Evolutionary conservation across 2,888 invertebrate species (phyloP), one percentile per base, ranked within the genome.

Genomic region (Clanis bilineata): DNA sequence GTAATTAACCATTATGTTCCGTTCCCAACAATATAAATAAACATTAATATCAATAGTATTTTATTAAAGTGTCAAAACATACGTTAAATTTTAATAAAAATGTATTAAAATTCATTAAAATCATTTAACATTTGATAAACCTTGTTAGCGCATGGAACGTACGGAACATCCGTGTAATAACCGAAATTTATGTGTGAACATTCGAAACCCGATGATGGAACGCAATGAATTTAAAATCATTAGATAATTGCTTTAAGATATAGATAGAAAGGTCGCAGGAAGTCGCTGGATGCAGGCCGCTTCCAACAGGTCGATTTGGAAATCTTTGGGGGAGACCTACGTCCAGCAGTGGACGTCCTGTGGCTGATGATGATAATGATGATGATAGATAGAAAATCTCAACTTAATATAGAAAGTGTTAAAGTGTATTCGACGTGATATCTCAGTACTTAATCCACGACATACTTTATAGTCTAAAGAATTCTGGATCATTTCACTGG

Each of bases 41-140:
- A 28, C 51, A 28, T 51, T 32, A 32, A 51, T 47, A 21, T 32
- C 4, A 32, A 51, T 10, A 51, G 32, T 51, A 51, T 32, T 51
- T 51, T 51, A 32, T 32, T 28, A 18, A 10, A 32, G 51, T 32
- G 51, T 51, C 51, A 51, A 51, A 32, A 28, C 51, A 32, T 28
- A 10, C 51, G 28, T 51, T 18, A 18, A 51, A 51, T 32, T 51
- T 51, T 51, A 28, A 51, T 51, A 18, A 51, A 32, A 51, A 18
- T 18, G 10, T 51, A 32, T 51, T 51, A 10, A 51, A 51, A 32
- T 32, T 51, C 51, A 51, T 51, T 51, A 51, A 51, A 51, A 51
- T 32, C 18, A 51, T 51, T 51, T 51, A 18, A 32, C 51, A 32
- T 51, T 51, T 32, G 15, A 51, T 32, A 51, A 51, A 51, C 9